These are phyloP conservation scores for Macrotus californicus DNA, from an alignment of 2,113 vertebrate species.

Conservation along the genomic window DNA sequence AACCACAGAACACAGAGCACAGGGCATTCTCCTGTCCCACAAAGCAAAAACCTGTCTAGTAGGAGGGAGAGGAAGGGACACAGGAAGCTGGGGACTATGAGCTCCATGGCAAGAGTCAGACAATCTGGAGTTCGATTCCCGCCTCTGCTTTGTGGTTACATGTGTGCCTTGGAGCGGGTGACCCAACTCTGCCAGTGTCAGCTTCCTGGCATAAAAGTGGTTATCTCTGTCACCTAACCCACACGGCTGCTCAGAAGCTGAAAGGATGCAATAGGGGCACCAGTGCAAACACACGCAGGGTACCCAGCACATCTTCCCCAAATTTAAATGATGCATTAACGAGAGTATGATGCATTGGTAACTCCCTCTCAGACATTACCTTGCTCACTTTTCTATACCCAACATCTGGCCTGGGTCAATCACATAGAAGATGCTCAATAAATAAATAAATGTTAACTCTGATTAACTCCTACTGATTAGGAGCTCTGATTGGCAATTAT, in stretches of 20 bases:
- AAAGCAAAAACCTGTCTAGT: background rate
- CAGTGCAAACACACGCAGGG: background rate
- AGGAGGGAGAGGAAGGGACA: background rate
- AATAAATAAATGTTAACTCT: conserved; percentile 46
- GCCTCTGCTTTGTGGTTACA: background rate
- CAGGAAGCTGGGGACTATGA: background rate
- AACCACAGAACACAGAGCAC: background rate
- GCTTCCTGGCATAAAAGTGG: background rate
- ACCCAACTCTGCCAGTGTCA: background rate
- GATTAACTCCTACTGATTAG: conserved; percentile 47
- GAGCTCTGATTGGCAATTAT: conserved; percentile 48
- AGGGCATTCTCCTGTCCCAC: fast-evolving
- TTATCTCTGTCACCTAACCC: background rate
- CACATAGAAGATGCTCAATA: background rate
- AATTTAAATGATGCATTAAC: background rate
- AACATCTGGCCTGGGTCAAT: conserved; percentile 10
- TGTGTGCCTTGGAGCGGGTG: background rate
- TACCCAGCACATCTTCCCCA: background rate
- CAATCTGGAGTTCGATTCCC: background rate
- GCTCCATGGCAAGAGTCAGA: background rate
- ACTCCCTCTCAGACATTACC: background rate
- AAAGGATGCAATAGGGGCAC: background rate
- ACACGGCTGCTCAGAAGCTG: background rate
- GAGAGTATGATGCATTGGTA: background rate
- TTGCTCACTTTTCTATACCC: background rate